These are phyloP conservation scores for Zygothrica quintamaculata DNA, from an alignment of 2,888 invertebrate species.

Conservation along the genomic window DNA sequence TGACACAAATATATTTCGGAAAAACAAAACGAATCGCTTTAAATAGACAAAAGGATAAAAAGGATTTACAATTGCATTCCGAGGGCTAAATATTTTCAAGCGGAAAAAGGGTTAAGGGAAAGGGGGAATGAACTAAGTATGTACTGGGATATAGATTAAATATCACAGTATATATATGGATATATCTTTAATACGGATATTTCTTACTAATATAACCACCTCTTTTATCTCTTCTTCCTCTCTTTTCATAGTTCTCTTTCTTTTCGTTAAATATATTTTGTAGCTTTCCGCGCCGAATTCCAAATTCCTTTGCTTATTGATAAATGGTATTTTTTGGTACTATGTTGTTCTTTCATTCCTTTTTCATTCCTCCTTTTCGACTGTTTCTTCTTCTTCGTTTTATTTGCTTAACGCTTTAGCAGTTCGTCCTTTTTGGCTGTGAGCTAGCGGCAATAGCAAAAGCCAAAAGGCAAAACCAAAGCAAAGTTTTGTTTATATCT, in stretches of 20 bases:
- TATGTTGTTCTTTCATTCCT: conserved; percentile 58
- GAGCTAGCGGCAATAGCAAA: conserved; percentile 41
- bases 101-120: too few relatives aligned
- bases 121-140: too few relatives aligned
- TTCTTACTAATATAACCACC: background rate
- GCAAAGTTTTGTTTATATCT: conserved; percentile 64
- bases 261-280: conserved; percentile 38
- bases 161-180: too few relatives aligned
- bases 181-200: too few relatives aligned
- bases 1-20: conserved; percentile 18
- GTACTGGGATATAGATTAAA: too few relatives aligned
- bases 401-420: conserved; percentile 56
- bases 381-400: conserved; percentile 29
- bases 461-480: conserved; percentile 52
- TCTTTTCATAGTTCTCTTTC: conserved; percentile 3
- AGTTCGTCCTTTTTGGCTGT: conserved; percentile 69
- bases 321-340: conserved; percentile 68
- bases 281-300: conserved; percentile 62
- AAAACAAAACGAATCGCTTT: conserved; percentile 8
- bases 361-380: conserved; percentile 28
- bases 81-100: too few relatives aligned
- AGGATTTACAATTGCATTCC: background rate
- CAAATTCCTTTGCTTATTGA: conserved; percentile 72
- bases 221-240: conserved; percentile 4
- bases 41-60: background rate